Evolutionary conservation across 2,113 vertebrate genomes (phyloP).

Genomic region (Scatophagus argus): DNA sequence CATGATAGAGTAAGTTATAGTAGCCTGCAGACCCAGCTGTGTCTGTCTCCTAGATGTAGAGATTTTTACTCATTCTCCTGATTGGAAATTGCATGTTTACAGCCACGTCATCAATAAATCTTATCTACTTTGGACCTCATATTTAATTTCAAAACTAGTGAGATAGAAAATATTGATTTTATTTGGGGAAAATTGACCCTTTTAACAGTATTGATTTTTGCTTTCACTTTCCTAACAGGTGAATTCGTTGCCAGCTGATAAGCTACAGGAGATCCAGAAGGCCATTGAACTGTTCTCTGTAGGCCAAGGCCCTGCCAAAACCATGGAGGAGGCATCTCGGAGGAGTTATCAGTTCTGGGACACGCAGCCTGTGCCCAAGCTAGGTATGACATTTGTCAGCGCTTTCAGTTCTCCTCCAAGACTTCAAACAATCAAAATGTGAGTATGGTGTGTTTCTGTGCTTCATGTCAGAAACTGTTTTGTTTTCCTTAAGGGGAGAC

Average conservation of each 20-base stretch:
- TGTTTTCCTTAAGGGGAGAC: slow-evolving; percentile 87
- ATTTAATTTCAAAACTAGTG: not conserved
- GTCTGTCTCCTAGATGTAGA: not conserved
- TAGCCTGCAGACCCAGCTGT: not conserved
- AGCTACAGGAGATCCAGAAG: slow-evolving; percentile 99
- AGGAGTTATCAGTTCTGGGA: slow-evolving; percentile 99
- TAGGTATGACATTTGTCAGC: slow-evolving; percentile 83
- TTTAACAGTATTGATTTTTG: not conserved
- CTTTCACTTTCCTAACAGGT: slow-evolving; percentile 81
- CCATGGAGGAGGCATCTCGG: slow-evolving; percentile 97
- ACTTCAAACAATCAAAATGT: not conserved
- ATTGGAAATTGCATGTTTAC: not conserved
- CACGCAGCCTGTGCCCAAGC: slow-evolving; percentile 96
- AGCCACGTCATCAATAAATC: not conserved
- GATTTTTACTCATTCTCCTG: not conserved
- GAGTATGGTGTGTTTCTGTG: not conserved
- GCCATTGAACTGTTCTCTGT: slow-evolving; percentile 98
- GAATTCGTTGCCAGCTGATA: slow-evolving; percentile 95
- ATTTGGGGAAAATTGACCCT: not conserved
- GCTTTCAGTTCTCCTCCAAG: not conserved
- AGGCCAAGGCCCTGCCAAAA: slow-evolving; percentile 97
- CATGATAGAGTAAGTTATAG: not conserved
- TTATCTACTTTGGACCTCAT: not conserved
- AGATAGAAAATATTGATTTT: not conserved
- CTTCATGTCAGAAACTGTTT: slow-evolving; percentile 1